These are phyloP conservation scores for Synanthedon andrenaeformis DNA, from an alignment of 2,888 invertebrate genomes.

Conservation along the genomic window DNA sequence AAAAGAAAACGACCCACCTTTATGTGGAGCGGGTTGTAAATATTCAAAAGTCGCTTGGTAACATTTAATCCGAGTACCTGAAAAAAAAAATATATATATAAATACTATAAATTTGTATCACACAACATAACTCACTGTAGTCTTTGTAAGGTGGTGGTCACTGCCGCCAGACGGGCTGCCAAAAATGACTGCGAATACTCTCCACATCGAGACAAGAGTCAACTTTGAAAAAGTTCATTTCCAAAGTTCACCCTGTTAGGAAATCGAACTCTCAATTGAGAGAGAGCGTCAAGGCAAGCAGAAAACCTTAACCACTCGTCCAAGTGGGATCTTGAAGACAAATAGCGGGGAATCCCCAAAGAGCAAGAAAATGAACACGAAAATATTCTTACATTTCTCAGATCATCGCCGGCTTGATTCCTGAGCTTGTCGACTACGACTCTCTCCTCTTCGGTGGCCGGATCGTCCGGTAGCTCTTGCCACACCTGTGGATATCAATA, in stretches of 20 bases:
- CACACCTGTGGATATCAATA: conserved; percentile 23
- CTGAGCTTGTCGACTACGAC: conserved; percentile 25
- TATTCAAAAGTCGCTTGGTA: conserved; percentile 38
- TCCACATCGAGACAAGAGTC: too few species aligned
- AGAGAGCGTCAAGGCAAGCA: background rate
- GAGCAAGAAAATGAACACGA: background rate
- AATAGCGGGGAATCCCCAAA: background rate
- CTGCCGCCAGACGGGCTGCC: too few species aligned
- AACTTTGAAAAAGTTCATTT: too few species aligned
- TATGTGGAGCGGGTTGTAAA: conserved; percentile 34
- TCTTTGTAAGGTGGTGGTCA: too few species aligned
- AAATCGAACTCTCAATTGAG: too few species aligned
- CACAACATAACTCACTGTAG: too few species aligned
- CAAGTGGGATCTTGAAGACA: background rate
- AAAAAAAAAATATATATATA: conserved; percentile 7
- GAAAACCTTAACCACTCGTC: background rate
- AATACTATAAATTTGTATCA: too few species aligned
- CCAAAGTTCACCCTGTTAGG: too few species aligned
- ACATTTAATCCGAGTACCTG: conserved; percentile 47
- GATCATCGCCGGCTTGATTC: conserved; percentile 28
- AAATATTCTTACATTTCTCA: conserved; percentile 31
- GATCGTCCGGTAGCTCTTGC: conserved; percentile 27
- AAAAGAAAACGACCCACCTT: conserved; percentile 23
- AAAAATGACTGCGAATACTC: too few species aligned
- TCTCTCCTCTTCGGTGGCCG: conserved; percentile 20